These are phyloP conservation scores for Heterodera filipjevi DNA, from an alignment of 2,888 invertebrate genomes.

Conservation along the genomic window DNA sequence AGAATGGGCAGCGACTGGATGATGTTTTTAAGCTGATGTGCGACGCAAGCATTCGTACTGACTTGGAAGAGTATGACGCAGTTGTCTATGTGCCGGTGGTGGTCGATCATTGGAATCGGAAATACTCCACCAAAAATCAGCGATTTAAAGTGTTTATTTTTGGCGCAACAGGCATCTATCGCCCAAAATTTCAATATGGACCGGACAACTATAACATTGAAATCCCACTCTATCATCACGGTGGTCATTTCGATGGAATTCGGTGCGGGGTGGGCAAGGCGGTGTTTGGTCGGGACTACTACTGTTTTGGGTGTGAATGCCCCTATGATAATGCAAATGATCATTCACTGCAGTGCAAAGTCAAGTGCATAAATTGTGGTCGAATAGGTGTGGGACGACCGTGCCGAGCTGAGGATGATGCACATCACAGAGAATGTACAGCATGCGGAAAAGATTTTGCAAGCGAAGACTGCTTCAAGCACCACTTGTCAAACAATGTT, in stretches of 20 bases:
- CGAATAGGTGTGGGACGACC: neutral
- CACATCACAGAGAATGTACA: neutral
- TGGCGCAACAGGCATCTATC: neutral
- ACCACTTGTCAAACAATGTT: neutral
- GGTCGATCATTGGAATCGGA: constrained; percentile 15
- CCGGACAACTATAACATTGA: constrained; percentile 1
- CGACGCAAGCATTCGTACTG: neutral
- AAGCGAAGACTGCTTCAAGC: neutral
- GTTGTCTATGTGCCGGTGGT: neutral
- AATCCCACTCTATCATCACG: neutral
- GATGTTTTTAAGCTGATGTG: neutral
- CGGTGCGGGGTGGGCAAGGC: neutral
- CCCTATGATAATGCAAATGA: neutral
- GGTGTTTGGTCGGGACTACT: neutral
- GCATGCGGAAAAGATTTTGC: constrained; percentile 2
- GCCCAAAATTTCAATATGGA: constrained; percentile 21
- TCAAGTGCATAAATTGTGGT: neutral
- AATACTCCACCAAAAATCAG: neutral
- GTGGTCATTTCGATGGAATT: constrained; percentile 14
- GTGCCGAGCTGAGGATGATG: neutral
- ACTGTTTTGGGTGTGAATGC: constrained; percentile 15
- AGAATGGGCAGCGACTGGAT: neutral
- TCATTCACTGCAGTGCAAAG: neutral
- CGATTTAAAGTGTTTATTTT: constrained; percentile 16
- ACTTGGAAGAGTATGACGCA: constrained; percentile 15